Evolutionary conservation across 2,797 vertebrate genomes (phyloP).

Genomic region (Sylvilagus floridanus): DNA sequence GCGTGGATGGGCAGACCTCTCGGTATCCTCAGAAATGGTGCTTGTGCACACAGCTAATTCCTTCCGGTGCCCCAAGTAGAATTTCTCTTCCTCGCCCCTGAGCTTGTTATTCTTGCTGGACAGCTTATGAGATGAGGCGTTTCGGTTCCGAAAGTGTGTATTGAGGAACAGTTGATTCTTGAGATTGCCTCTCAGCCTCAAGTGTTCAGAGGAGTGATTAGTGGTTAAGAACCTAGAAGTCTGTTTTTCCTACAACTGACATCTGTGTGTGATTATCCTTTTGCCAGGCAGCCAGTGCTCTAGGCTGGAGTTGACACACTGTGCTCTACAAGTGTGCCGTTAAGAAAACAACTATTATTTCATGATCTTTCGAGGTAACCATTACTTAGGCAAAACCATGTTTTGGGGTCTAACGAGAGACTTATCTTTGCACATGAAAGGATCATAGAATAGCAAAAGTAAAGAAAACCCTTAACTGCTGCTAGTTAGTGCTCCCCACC

Average conservation of each 20-base stretch:
- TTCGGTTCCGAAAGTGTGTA: not conserved
- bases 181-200: not conserved
- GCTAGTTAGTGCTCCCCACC: not conserved
- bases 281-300: not conserved
- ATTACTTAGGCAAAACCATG: not conserved
- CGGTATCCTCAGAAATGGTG: not conserved
- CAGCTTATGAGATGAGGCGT: not conserved
- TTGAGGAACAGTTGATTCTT: not conserved
- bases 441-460: not conserved
- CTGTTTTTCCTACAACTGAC: not conserved
- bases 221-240: not conserved
- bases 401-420: not conserved
- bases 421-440: constrained; percentile 44
- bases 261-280: constrained; percentile 24
- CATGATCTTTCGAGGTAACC: not conserved
- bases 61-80: not conserved
- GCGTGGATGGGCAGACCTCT: not conserved
- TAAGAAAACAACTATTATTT: not conserved
- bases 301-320: constrained; percentile 48
- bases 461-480: not conserved
- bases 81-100: not conserved
- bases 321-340: not conserved
- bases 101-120: not conserved
- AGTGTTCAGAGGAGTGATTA: not conserved
- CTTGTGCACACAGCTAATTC: not conserved